A percentile compares a stretch with the other conserved stretches of the same genome.
Conservation (phyloP, 2,797 vertebrate species). For the Poeciliopsis presidionis region DNA sequence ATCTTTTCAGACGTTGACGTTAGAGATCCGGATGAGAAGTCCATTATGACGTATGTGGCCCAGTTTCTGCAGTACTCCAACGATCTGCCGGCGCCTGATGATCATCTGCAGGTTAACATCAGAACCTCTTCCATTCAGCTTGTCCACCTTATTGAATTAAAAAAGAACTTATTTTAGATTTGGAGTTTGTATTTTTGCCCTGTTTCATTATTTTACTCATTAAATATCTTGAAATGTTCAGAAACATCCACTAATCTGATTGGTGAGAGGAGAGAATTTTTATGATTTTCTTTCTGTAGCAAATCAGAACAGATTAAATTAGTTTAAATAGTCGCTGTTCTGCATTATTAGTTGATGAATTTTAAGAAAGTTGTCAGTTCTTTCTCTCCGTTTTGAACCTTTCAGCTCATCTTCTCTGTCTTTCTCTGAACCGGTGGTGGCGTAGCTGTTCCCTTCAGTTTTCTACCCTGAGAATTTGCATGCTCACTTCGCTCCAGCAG, state of each 20-base stretch:
- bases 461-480: slow-evolving; percentile 65
- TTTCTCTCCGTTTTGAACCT: neutral
- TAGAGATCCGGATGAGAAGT: slow-evolving; percentile 89
- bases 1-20: slow-evolving; percentile 85
- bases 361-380: neutral
- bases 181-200: neutral
- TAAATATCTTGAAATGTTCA: neutral
- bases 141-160: neutral
- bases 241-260: neutral
- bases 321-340: neutral
- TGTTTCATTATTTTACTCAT: neutral
- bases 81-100: slow-evolving; percentile 68
- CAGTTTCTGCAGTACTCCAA: slow-evolving; percentile 92
- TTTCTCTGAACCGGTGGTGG: slow-evolving; percentile 26
- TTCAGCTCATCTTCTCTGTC: slow-evolving; percentile 10
- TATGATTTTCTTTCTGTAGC: neutral
- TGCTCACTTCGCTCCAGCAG: slow-evolving; percentile 63
- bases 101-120: slow-evolving; percentile 80
- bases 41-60: slow-evolving; percentile 93
- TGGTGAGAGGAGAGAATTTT: neutral
- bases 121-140: neutral
- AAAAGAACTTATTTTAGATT: neutral
- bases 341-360: neutral
- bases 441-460: slow-evolving; percentile 65
- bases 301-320: neutral